Conservation (phyloP, 2,888 invertebrate species). For the Hyposoter didymator region DNA sequence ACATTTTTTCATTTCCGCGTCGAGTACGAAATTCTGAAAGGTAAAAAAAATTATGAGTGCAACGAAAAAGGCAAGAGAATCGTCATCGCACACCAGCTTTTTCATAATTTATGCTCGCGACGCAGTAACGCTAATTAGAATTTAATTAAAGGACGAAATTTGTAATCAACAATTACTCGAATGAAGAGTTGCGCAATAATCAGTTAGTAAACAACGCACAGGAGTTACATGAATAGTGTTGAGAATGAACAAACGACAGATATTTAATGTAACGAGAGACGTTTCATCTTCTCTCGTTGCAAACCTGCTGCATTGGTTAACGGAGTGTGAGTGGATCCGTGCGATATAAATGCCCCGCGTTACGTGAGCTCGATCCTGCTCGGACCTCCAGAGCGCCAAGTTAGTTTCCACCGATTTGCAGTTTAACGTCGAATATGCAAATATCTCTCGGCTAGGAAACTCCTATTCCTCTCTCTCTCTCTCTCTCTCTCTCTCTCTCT, state of each 20-base stretch:
- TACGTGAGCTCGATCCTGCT: conserved; percentile 47
- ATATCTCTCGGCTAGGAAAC: conserved; percentile 38
- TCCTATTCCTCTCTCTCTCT: conserved; percentile 11
- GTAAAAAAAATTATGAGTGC: background rate
- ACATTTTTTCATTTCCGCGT: background rate
- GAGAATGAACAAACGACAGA: conserved; percentile 12
- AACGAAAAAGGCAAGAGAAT: background rate
- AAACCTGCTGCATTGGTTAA: conserved; percentile 34
- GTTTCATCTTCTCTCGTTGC: conserved; percentile 22
- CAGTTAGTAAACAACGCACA: background rate
- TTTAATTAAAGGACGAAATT: background rate
- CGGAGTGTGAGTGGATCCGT: conserved; percentile 48
- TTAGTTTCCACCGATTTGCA: conserved; percentile 63
- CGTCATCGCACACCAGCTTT: background rate
- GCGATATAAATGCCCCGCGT: conserved; percentile 46
- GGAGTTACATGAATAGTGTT: conserved; percentile 2
- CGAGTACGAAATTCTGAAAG: background rate
- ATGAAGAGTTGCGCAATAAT: background rate
- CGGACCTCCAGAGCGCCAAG: conserved; percentile 26
- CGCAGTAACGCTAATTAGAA: background rate
- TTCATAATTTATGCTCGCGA: background rate
- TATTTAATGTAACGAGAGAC: conserved; percentile 33
- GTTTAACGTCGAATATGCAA: conserved; percentile 64
- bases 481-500: conserved; percentile 8
- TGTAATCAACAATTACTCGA: background rate